Evolutionary conservation across 2,797 vertebrate species (phyloP).

Genomic region (Sciaenops ocellatus): DNA sequence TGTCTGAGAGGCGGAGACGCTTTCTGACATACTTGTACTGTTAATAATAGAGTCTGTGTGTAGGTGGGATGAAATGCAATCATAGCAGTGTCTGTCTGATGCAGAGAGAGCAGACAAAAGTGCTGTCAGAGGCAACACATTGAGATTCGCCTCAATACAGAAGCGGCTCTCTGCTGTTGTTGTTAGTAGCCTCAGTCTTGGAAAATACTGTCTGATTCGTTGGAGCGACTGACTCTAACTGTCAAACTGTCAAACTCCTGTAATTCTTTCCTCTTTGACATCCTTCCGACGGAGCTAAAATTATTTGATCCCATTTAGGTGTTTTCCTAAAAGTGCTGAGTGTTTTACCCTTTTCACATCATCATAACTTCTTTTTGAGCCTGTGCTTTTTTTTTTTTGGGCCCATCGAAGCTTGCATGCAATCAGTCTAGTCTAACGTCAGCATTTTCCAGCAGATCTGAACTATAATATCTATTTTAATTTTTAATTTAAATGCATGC

Average conservation of each 20-base stretch:
- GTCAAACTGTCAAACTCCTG: conserved; percentile 23
- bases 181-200: conserved; percentile 10
- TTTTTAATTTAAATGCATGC: conserved; percentile 80
- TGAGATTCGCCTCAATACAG: conserved; percentile 5
- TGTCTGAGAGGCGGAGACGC: conserved; percentile 31
- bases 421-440: conserved; percentile 62
- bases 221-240: background rate
- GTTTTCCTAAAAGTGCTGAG: conserved; percentile 46
- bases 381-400: conserved; percentile 24
- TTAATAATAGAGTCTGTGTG: conserved; percentile 62
- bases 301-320: conserved; percentile 24
- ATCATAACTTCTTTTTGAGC: conserved; percentile 30
- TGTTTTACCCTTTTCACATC: conserved; percentile 33
- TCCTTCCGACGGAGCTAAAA: conserved; percentile 18
- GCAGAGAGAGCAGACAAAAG: conserved; percentile 46
- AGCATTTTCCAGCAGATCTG: conserved; percentile 31
- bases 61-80: conserved; percentile 54
- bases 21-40: conserved; percentile 53
- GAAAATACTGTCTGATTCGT: conserved; percentile 7
- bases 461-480: conserved; percentile 57
- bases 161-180: conserved; percentile 13
- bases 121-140: conserved; percentile 46
- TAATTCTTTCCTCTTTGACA: conserved; percentile 9
- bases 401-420: conserved; percentile 68
- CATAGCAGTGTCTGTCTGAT: conserved; percentile 51